Evolutionary conservation across 2,113 vertebrate species (phyloP), one percentile per base, ranked within the genome.

Genomic region (Puntigrus tetrazona): DNA sequence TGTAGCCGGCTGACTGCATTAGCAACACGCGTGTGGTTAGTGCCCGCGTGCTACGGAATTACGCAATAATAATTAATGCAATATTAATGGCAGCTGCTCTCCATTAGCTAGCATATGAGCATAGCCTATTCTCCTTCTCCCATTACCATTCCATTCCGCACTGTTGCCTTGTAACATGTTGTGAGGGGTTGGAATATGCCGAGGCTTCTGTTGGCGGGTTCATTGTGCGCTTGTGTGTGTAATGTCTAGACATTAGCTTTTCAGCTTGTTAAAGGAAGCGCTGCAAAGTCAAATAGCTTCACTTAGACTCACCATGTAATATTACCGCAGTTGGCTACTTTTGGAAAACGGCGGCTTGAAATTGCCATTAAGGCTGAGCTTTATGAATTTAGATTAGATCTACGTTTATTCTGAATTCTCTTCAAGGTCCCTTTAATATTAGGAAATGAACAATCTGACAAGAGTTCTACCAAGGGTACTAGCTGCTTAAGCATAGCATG

Each of bases 81-180:
- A 82, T 87, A 87, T 89, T 87, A 85, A 85, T 80, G 67, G 59
- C 86, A 89, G 84, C 84, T 89, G 86, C 69, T 87, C 50, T 70
- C 86, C 81, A 89, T 87, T 87, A 86, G 77, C 47, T 78, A 86
- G 80, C 36, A 63, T 55, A 85, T 80, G 80, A 88, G 69, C 80
- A 80, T 81, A 85, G 84, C 81, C 55, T 59, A 34, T 43, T 81
- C 81, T 76, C 9, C 22, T 74, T 59, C 73, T 20, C 79, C 34
- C 57, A 65, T 69, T 84, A 67, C 57, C 14, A 31, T 11, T 65
- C 34, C 59, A 76, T 78, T 74, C 55, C 34, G 43, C 69, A 31
- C n/a, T 69, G 45, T 41, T 55, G 59, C 78, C 27, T 80, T 47
- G 78, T 27, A 67, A 67, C 78, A 63, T 65, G 41, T 80, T 67